Base-by-base conservation (phyloP, 2,888 invertebrate genomes). In the Bursaphelenchus okinawaensis region DNA sequence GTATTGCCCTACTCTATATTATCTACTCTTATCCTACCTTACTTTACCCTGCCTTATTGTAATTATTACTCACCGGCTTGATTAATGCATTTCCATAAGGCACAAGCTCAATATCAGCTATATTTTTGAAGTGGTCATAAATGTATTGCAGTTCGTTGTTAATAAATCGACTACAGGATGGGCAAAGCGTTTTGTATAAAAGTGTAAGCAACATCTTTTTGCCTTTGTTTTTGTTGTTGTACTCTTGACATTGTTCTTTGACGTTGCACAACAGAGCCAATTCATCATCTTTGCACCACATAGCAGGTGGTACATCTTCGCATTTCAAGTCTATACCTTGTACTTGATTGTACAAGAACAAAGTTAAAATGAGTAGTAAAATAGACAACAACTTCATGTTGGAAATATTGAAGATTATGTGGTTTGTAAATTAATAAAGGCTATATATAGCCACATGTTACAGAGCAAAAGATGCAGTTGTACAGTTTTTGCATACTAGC, bases 61-160 rank as follows among this genome's bases (percentile, higher is more conserved):
- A 40, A 4, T 6, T n/a, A n/a, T n/a, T n/a, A n/a, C n/a, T n/a
- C n/a, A n/a, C n/a, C n/a, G n/a, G n/a, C n/a, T n/a, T n/a, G n/a
- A n/a, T n/a, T n/a, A n/a, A 1, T 4, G 40, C 40, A 6, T 40
- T 40, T 40, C 40, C 40, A 40, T 12, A 12, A 40, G 40, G 52
- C 1, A 59, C 52, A 1, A 59, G 7, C 6, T 59, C 60, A 9
- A 59, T 50, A 20, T 59, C 60, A 16, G 22, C 60, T 27, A 55
- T 59, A 50, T 59, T 50, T 4, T 12, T 40, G 19, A 19, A 23
- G 12, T 59, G 20, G 1, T 31, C 12, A 40, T 40, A 40, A 40
- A 40, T 40, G 16, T 40, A 16, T n/a, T 40, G 40, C 2, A 40
- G 2, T 1, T 1, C 3, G 6, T n/a, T n/a, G 12, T 12, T 40